Evolutionary conservation across 2,797 vertebrate genomes (phyloP).

Genomic region (Peromyscus aztecus): DNA sequence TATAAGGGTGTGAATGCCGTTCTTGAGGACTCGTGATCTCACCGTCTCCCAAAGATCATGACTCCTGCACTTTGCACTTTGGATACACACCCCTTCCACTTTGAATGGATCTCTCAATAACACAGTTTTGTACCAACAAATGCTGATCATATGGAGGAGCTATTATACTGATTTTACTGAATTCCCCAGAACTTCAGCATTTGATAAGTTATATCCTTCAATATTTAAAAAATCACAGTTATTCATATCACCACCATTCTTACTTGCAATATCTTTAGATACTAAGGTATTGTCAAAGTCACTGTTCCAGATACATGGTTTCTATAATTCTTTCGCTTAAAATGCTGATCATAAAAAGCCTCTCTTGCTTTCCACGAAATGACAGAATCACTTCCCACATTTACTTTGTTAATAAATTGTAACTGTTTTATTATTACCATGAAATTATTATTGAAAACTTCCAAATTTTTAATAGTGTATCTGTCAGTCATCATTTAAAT

Average conservation of each 20-base stretch:
- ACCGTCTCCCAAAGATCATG: no score
- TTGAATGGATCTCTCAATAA: background rate
- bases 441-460: constrained; percentile 18
- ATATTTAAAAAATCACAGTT: background rate
- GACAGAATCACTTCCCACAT: constrained; percentile 27
- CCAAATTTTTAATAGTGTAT: constrained; percentile 1
- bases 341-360: constrained; percentile 21
- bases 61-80: background rate
- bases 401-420: constrained; percentile 34
- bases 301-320: background rate
- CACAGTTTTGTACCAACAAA: background rate
- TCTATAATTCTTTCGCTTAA: constrained; percentile 23
- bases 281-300: background rate
- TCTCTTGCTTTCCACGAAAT: constrained; percentile 1
- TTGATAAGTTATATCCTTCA: background rate
- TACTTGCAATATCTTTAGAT: background rate
- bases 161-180: background rate
- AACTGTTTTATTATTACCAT: background rate
- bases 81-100: background rate
- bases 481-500: constrained; percentile 60
- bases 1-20: background rate
- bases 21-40: background rate
- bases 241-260: background rate
- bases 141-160: background rate
- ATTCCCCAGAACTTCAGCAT: background rate